Base-by-base conservation (phyloP, 2,888 invertebrate genomes). In the Gibbula magus region DNA sequence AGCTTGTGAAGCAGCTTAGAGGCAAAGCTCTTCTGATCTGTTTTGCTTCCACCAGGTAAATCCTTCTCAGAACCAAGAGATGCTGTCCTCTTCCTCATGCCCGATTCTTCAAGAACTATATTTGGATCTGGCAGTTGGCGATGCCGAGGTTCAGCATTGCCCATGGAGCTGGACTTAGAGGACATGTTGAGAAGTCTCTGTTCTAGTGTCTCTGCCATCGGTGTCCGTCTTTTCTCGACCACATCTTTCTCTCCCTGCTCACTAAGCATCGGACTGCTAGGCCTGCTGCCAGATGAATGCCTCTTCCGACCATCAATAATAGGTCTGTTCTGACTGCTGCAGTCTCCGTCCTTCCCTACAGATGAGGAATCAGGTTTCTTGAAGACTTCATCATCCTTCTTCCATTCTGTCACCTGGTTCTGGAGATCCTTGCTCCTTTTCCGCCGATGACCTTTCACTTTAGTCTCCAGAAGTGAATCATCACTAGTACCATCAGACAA, bases 261-360 rank as follows among this genome's bases (percentile, higher is more conserved):
- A 39, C 83, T 83, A n/a, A 87, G 84, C 32, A 87, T 86, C 54
- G 90, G 89, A 75, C 90, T 89, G 67, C 83, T 88, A 13, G 89
- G 89, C n/a, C 89, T 82, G 77, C 90, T 90, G 20, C 89, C 88
- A 20, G 90, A 87, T 18, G 87, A 85, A 79, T 88, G 89, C 10
- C 89, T 79, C 53, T 83, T 86, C 4, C 88, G 83, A 7, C 88
- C 90, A 85, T 90, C 90, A 77, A 90, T 86, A 2, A 90, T 86
- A 39, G 89, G 89, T 18, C 75, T 81, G 70, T 39, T 78, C 73
- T 52, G 70, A 53, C 67, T 51, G 66, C 29, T 20, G 16, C 84
- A 83, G 13, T 86, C 87, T 77, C 85, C 84, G 54, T 83, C 80
- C 67, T 77, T 85, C n/a, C 84, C 83, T n/a, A n/a, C 35, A 74